These are phyloP conservation scores for Falco naumanni DNA, from an alignment of 2,797 vertebrate genomes.

Conservation along the genomic window DNA sequence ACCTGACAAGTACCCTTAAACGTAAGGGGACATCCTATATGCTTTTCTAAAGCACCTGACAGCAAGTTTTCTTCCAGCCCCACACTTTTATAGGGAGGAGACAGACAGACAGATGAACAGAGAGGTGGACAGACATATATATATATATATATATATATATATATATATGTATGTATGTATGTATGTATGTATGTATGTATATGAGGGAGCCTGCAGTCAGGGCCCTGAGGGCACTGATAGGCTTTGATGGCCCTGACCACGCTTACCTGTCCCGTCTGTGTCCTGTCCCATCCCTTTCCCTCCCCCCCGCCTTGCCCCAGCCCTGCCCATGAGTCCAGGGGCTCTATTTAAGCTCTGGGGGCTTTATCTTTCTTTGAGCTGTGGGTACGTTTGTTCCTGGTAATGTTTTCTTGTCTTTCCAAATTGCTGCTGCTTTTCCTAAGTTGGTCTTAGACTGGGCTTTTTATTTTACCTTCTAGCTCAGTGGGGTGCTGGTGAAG, in stretches of 20 bases:
- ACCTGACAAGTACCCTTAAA: accelerated
- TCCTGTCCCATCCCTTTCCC: background rate
- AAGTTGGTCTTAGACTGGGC: accelerated
- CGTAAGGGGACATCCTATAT: accelerated
- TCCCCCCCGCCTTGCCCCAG: too few species aligned
- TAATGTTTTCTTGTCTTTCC: accelerated
- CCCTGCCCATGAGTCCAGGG: background rate
- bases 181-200: too few species aligned
- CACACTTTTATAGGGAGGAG: background rate
- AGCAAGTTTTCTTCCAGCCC: accelerated
- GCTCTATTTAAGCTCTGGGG: background rate
- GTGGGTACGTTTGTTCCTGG: accelerated
- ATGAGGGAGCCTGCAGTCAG: accelerated
- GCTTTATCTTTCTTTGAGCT: accelerated
- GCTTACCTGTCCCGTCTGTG: background rate
- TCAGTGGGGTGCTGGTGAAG: background rate
- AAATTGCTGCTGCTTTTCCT: background rate
- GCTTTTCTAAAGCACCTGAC: accelerated
- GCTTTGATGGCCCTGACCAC: background rate
- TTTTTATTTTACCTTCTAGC: accelerated
- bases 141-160: too few species aligned
- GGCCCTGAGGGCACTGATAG: background rate
- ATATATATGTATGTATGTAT: too few species aligned
- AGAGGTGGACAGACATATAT: too few species aligned
- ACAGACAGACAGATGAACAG: background rate